These are phyloP conservation scores for Sarcophilus harrisii DNA, from an alignment of 2,797 vertebrate species.

Conservation along the genomic window DNA sequence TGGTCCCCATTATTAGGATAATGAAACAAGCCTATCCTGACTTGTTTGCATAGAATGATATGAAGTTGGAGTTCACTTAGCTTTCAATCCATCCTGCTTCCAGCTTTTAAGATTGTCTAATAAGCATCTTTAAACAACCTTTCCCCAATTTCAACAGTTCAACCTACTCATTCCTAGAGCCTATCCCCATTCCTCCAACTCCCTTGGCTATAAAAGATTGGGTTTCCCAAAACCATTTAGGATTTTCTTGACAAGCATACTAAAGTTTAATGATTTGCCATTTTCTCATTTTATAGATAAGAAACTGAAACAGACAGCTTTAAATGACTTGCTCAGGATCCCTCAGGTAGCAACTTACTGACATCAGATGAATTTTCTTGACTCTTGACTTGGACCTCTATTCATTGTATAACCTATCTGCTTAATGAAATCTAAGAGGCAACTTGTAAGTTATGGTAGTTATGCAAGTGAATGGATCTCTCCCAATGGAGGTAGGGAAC, in stretches of 20 bases:
- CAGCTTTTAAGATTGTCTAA: too few species aligned
- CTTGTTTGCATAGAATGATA: too few species aligned
- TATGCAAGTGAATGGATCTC: not conserved
- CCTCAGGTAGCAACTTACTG: not conserved
- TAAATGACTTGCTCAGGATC: not conserved
- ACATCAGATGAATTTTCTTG: not conserved
- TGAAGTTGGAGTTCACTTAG: too few species aligned
- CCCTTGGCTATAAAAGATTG: too few species aligned
- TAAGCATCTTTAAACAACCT: too few species aligned
- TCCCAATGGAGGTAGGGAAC: too few species aligned
- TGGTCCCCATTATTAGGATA: too few species aligned
- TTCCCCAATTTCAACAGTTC: too few species aligned
- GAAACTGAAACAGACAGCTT: not conserved
- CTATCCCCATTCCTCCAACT: too few species aligned
- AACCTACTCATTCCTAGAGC: too few species aligned
- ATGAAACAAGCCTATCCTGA: too few species aligned
- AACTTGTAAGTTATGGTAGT: not conserved
- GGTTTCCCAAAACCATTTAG: not conserved
- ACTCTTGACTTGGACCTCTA: not conserved
- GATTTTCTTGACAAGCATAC: not conserved
- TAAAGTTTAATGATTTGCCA: not conserved
- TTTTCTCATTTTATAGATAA: not conserved
- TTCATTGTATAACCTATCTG: not conserved
- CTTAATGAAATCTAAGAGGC: not conserved
- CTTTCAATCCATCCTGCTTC: too few species aligned